Conservation (phyloP, 2,113 vertebrate genomes). For the Tetraodon nigroviridis region DNA sequence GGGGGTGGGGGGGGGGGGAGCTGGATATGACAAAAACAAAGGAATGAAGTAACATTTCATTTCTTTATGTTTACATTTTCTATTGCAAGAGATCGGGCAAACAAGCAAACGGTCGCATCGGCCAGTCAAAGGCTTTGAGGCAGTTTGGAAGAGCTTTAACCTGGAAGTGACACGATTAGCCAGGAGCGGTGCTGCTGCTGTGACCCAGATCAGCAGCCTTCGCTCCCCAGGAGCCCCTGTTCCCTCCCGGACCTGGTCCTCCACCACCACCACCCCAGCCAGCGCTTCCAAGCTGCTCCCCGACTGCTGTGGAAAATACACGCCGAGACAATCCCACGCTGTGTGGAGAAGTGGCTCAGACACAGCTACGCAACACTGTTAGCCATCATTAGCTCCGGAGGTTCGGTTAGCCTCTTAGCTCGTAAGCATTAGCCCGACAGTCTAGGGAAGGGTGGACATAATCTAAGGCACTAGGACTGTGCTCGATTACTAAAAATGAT, state of each 20-base stretch:
- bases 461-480: too few relatives aligned
- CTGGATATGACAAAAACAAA: too few relatives aligned
- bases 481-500: neutral
- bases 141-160: too few relatives aligned
- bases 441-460: neutral
- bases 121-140: too few relatives aligned
- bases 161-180: too few relatives aligned
- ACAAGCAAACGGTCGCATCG: too few relatives aligned
- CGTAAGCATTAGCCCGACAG: neutral
- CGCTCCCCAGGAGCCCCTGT: neutral
- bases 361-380: constrained; percentile 52
- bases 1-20: too few relatives aligned
- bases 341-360: constrained; percentile 4
- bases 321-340: neutral
- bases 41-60: too few relatives aligned
- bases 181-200: neutral
- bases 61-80: too few relatives aligned
- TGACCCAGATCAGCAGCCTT: constrained; percentile 14
- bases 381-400: constrained; percentile 31
- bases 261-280: too few relatives aligned
- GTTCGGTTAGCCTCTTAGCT: constrained; percentile 53
- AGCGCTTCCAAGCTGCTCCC: accelerated
- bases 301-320: accelerated
- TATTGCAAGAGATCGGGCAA: too few relatives aligned
- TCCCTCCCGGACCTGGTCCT: too few relatives aligned